Evolutionary conservation across 2,888 invertebrate genomes (phyloP).

Genomic region (Drosophila differens): DNA sequence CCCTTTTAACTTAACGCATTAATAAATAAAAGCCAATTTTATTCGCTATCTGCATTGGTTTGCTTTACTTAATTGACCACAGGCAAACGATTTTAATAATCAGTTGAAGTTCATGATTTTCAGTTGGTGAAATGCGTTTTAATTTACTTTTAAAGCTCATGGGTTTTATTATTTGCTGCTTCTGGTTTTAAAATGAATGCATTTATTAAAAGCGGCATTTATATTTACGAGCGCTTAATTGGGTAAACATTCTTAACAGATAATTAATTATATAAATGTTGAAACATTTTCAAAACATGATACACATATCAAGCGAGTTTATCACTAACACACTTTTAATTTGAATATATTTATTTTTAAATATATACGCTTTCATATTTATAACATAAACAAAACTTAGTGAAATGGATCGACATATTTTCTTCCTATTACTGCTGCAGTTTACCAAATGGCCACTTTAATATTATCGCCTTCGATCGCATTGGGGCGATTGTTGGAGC

Average conservation of each 20-base stretch:
- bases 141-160: slow-evolving; percentile 8
- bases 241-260: not conserved
- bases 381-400: not conserved
- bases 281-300: not conserved
- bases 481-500: slow-evolving; percentile 85
- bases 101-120: not conserved
- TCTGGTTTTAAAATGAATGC: not conserved
- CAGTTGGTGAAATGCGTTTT: not conserved
- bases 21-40: not conserved
- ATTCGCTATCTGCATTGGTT: no score
- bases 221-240: not conserved
- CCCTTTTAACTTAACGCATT: not conserved
- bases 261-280: not conserved
- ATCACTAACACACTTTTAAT: not conserved
- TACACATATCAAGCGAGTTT: not conserved
- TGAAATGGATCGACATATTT: not conserved
- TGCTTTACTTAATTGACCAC: no score
- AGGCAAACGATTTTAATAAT: not conserved
- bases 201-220: not conserved
- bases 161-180: not conserved
- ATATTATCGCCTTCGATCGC: slow-evolving; percentile 87
- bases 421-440: slow-evolving; percentile 83
- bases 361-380: not conserved
- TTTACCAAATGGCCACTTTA: slow-evolving; percentile 93
- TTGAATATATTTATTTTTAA: not conserved